phyloP scores from a whole-genome alignment of 2,797 vertebrate species.

The Philypnodon macrostomus region DNA sequence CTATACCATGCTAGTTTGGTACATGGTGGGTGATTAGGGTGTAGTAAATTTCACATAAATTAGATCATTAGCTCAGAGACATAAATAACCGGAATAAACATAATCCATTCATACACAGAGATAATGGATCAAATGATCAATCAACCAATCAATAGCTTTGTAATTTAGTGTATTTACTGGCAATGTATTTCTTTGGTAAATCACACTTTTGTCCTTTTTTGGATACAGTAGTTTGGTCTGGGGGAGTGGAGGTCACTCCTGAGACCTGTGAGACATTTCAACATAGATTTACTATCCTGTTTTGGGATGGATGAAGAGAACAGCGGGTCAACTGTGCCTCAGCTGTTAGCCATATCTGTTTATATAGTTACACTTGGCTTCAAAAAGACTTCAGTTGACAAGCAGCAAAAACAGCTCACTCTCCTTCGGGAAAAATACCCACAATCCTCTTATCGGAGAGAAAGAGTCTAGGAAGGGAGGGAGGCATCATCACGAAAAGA shows the following conservation, averaged over 20 bases:
- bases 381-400: conserved; percentile 28
- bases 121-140: too few species aligned
- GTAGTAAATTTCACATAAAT: too few species aligned
- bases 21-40: too few species aligned
- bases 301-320: conserved; percentile 19
- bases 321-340: conserved; percentile 21
- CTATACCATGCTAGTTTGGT: too few species aligned
- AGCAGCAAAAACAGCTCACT: conserved; percentile 19
- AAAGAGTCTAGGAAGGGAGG: conserved; percentile 7
- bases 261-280: conserved; percentile 28
- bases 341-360: conserved; percentile 21
- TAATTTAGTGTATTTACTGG: too few species aligned
- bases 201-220: conserved; percentile 15
- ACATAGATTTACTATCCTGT: conserved; percentile 43
- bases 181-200: too few species aligned
- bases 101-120: too few species aligned
- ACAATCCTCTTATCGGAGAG: conserved; percentile 29
- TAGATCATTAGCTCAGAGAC: too few species aligned
- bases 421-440: conserved; percentile 32
- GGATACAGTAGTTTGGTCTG: conserved; percentile 15
- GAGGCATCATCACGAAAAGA: conserved; percentile 25
- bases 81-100: too few species aligned
- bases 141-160: too few species aligned
- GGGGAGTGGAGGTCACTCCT: conserved; percentile 32
- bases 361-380: conserved; percentile 24